phyloP scores from a whole-genome alignment of 2,113 vertebrate species.

The Morphnarchus princeps region DNA sequence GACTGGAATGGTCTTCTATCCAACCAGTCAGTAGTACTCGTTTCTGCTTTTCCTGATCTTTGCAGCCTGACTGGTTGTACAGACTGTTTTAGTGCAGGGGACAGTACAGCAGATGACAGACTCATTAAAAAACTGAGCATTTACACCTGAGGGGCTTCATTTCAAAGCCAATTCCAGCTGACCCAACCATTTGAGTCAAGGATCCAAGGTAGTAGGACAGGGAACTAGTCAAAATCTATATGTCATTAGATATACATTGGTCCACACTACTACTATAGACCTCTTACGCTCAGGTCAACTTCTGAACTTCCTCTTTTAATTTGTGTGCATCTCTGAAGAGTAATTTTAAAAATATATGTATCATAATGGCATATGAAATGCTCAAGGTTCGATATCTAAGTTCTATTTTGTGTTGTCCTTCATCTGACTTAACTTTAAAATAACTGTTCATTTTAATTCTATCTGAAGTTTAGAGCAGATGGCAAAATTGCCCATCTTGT shows the following conservation, averaged over 20 bases:
- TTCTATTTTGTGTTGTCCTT: neutral
- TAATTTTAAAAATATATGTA: neutral
- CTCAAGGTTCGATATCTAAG: neutral
- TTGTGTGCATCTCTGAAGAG: neutral
- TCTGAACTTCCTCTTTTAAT: neutral
- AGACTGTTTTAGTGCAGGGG: neutral
- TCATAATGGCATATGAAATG: neutral
- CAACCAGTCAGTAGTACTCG: neutral
- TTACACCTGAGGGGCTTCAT: neutral
- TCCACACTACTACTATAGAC: neutral
- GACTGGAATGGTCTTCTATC: neutral
- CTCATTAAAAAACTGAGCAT: neutral
- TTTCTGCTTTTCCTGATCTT: neutral
- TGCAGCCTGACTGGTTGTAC: neutral
- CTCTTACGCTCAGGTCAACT: neutral
- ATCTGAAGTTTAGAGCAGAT: neutral
- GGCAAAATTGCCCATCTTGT: neutral
- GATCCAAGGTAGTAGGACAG: neutral
- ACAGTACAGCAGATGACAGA: neutral
- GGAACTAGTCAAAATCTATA: neutral
- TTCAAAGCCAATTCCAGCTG: neutral
- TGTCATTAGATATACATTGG: neutral
- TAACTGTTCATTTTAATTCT: neutral
- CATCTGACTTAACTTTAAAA: constrained; percentile 15
- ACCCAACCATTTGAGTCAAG: neutral